These are phyloP conservation scores for Micrasema minimum DNA, from an alignment of 1,140 invertebrate genomes.

Conservation along the genomic window DNA sequence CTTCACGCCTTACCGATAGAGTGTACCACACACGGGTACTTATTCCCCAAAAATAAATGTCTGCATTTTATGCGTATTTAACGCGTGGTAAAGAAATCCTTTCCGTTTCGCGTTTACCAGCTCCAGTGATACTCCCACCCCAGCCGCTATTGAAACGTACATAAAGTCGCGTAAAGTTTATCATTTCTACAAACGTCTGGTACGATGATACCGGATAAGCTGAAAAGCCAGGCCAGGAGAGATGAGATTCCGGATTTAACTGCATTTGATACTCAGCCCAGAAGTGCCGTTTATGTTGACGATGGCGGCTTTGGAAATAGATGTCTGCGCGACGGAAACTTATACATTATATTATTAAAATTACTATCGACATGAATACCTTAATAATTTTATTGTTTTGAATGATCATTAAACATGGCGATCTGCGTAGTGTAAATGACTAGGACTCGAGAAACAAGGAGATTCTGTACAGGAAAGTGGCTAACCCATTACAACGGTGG, in stretches of 20 bases:
- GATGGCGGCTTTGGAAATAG: constrained; percentile 7
- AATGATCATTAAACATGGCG: background rate
- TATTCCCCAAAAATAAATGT: background rate
- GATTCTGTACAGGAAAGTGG: background rate
- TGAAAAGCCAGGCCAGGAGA: constrained; percentile 7
- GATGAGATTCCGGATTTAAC: constrained; percentile 44
- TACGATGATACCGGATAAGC: constrained; percentile 38
- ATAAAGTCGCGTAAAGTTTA: constrained; percentile 49
- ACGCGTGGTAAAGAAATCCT: background rate
- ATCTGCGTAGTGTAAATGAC: background rate
- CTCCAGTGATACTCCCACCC: constrained; percentile 1
- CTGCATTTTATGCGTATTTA: background rate
- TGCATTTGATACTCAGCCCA: constrained; percentile 41
- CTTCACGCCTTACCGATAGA: background rate
- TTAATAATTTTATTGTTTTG: too few relatives aligned
- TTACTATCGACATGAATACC: too few relatives aligned
- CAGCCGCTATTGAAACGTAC: constrained; percentile 19
- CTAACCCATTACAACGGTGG: background rate
- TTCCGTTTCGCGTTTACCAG: background rate
- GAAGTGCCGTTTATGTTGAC: constrained; percentile 15
- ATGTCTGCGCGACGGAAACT: constrained; percentile 6
- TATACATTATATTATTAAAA: too few relatives aligned
- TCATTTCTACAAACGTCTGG: constrained; percentile 40
- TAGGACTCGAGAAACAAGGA: background rate
- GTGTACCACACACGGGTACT: background rate